Evolutionary conservation across 2,113 vertebrate genomes (phyloP).

Genomic region (Haplochromis burtoni): DNA sequence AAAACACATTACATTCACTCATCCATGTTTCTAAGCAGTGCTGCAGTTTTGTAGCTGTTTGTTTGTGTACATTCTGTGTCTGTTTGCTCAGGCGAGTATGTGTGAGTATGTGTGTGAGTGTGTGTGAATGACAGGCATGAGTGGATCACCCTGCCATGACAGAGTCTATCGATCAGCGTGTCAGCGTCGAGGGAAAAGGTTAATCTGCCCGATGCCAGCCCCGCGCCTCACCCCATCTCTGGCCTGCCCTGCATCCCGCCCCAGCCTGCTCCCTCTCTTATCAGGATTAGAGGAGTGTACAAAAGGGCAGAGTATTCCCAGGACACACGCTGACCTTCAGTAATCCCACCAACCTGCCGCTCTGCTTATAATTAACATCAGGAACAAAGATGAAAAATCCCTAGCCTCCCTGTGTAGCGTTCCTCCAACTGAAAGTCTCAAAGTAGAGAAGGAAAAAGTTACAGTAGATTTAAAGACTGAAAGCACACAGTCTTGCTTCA

Average conservation of each 20-base stretch:
- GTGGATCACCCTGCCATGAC: constrained; percentile 69
- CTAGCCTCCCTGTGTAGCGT: constrained; percentile 1
- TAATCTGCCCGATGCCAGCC: constrained; percentile 68
- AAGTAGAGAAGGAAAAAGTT: constrained; percentile 35
- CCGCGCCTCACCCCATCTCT: constrained; percentile 43
- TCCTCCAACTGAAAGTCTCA: constrained; percentile 34
- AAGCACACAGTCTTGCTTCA: constrained; percentile 36
- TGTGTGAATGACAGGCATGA: constrained; percentile 62
- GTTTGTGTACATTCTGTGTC: neutral
- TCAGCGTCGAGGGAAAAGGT: constrained; percentile 72
- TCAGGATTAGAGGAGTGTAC: constrained; percentile 73
- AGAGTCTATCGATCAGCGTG: constrained; percentile 74
- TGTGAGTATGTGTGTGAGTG: neutral
- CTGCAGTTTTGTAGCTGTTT: neutral
- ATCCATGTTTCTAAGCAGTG: neutral
- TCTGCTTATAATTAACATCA: constrained; percentile 75
- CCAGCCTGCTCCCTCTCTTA: constrained; percentile 66
- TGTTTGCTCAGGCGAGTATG: neutral
- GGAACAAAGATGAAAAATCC: constrained; percentile 61
- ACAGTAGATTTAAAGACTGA: constrained; percentile 29
- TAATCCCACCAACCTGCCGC: constrained; percentile 72
- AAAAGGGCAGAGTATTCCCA: constrained; percentile 78
- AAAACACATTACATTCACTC: neutral
- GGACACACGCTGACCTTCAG: constrained; percentile 76
- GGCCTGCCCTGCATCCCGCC: constrained; percentile 51